phyloP scores from a whole-genome alignment of 2,113 vertebrate genomes.

The Peromyscus californicus region DNA sequence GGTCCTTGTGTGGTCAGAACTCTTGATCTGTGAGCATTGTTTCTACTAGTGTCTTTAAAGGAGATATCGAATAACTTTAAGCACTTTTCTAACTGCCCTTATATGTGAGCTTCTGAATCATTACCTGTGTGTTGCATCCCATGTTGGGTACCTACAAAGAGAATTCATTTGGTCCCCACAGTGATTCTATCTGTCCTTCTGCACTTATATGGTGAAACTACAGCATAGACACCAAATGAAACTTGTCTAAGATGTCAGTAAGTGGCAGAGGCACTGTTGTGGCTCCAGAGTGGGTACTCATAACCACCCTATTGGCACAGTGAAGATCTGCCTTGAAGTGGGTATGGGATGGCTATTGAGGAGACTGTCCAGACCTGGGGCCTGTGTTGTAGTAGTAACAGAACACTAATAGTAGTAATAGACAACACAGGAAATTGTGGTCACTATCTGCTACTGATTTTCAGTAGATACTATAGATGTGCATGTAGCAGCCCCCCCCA shows the following conservation, averaged over 20 bases:
- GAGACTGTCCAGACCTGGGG: neutral
- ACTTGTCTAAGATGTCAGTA: neutral
- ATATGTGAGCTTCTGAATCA: neutral
- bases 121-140: neutral
- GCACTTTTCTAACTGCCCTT: neutral
- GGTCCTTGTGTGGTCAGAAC: neutral
- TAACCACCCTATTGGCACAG: neutral
- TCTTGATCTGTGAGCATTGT: neutral
- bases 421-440: neutral
- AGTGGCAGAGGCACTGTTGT: neutral
- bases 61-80: no score
- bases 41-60: neutral
- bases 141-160: conserved; percentile 16
- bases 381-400: neutral
- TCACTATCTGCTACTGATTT: neutral
- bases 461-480: neutral
- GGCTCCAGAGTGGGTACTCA: neutral
- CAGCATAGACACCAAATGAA: neutral
- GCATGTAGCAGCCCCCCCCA: no score
- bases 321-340: neutral
- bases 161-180: neutral
- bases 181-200: neutral
- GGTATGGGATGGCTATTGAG: neutral
- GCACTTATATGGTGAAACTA: neutral
- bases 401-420: neutral